A percentile compares a stretch with the other conserved stretches of the same genome.
phyloP scores from a whole-genome alignment of 2,888 invertebrate species.

The Melinaea menophilus region DNA sequence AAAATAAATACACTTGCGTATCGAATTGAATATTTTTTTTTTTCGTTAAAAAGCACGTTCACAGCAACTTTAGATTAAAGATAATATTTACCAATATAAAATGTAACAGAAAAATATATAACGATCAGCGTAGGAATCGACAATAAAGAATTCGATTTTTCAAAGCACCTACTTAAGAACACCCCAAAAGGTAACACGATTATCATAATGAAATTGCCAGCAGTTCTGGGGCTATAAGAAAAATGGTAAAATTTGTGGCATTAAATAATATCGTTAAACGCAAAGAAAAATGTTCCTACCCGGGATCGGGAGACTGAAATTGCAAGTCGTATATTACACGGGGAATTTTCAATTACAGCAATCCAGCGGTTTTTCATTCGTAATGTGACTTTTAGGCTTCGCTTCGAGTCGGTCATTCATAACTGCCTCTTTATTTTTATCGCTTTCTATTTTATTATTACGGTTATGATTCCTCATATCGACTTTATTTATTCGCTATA shows the following conservation, averaged over 20 bases:
- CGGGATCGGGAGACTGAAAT: slow-evolving; percentile 67
- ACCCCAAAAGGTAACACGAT: slow-evolving; percentile 54
- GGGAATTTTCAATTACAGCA: slow-evolving; percentile 77
- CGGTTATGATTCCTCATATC: slow-evolving; percentile 15
- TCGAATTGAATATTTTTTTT: no score
- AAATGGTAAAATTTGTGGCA: slow-evolving; percentile 73
- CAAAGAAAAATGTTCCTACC: slow-evolving; percentile 68
- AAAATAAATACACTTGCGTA: no score
- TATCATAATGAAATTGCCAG: slow-evolving; percentile 74
- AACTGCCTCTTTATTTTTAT: slow-evolving; percentile 43
- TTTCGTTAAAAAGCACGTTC: no score
- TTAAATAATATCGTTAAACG: slow-evolving; percentile 76
- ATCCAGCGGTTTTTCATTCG: slow-evolving; percentile 77
- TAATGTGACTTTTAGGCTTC: slow-evolving; percentile 74
- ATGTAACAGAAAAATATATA: background rate
- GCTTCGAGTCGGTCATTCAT: slow-evolving; percentile 67
- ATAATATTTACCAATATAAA: background rate
- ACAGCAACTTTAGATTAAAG: background rate
- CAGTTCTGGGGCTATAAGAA: slow-evolving; percentile 60
- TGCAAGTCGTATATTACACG: slow-evolving; percentile 75
- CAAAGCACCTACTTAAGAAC: slow-evolving; percentile 25
- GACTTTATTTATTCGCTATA: background rate
- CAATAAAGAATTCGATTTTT: slow-evolving; percentile 23
- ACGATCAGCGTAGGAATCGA: slow-evolving; percentile 3
- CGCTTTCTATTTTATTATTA: slow-evolving; percentile 18